Percentiles rank a stretch among this genome's conserved stretches.
These are phyloP conservation scores for Sebastes itinus DNA, from an alignment of 2,797 vertebrate species.

Conservation along the genomic window DNA sequence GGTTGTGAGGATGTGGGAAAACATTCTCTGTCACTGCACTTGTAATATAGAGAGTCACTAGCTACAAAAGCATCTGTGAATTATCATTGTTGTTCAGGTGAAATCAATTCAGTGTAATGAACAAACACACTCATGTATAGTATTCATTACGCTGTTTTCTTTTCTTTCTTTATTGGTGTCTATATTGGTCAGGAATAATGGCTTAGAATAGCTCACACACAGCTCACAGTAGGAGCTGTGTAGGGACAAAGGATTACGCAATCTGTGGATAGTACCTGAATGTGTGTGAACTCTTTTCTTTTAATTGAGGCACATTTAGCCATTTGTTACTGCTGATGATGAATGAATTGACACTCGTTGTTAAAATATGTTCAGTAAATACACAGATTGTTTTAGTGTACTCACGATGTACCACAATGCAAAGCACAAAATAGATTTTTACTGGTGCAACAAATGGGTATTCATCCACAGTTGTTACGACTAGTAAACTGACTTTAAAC, in stretches of 20 bases:
- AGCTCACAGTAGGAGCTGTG: not conserved
- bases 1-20: slow-evolving; percentile 5
- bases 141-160: not conserved
- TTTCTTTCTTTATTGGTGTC: not conserved
- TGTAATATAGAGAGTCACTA: slow-evolving; percentile 1
- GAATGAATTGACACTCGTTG: not conserved
- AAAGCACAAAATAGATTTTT: not conserved
- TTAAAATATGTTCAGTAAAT: not conserved
- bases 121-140: not conserved
- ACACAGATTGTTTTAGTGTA: not conserved
- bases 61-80: slow-evolving; percentile 7
- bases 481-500: too few relatives aligned
- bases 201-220: not conserved
- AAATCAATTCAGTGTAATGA: slow-evolving; percentile 4
- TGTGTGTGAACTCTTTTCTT: not conserved
- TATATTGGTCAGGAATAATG: not conserved
- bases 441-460: not conserved
- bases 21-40: slow-evolving; percentile 2
- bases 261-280: not conserved
- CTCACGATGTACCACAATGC: not conserved
- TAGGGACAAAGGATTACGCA: not conserved
- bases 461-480: not conserved
- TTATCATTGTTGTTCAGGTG: slow-evolving; percentile 14
- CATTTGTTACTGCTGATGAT: not conserved
- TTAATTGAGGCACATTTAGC: not conserved